Percentiles rank a stretch among this genome's conserved stretches.
phyloP scores from a whole-genome alignment of 1,140 invertebrate species.

The honey bee (Apis mellifera) region Amel_HAv3.1 CM009936.2:16103001-16103500 shows the following conservation, averaged over 20 bases:
- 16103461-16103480: conserved; percentile 66
- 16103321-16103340: not conserved
- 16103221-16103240: conserved; percentile 52
- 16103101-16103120: not conserved
- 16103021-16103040: too few species aligned
- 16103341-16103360: not conserved
- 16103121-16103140: conserved; percentile 23
- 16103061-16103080: not conserved
- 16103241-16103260: conserved; percentile 46
- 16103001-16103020: not conserved
- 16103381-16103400: not conserved
- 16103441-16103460: conserved; percentile 67
- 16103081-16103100: conserved; percentile 13
- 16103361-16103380: not conserved
- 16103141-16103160: conserved; percentile 59
- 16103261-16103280: conserved; percentile 42
- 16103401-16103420: conserved; percentile 2
- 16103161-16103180: conserved; percentile 62
- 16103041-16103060: not conserved
- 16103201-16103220: conserved; percentile 55
- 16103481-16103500: conserved; percentile 68
- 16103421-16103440: conserved; percentile 27
- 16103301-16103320: not conserved
- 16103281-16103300: conserved; percentile 21
- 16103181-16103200: conserved; percentile 52